Base-by-base conservation (phyloP, 35 echinoderm and acorn worm genomes). In the Nesometra sesokonis region DNA sequence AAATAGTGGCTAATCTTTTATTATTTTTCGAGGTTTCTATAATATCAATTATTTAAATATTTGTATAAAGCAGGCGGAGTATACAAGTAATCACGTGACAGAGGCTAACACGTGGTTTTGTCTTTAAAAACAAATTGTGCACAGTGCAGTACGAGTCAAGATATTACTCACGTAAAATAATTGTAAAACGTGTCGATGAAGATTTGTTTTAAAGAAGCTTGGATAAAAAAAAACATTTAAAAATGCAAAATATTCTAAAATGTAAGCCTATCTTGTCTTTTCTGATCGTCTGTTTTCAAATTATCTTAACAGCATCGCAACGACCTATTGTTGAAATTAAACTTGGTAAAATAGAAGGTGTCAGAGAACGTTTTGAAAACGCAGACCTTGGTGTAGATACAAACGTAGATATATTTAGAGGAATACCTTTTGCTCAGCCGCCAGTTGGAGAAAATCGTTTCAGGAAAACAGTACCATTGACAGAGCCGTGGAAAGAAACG, bases 371-470 rank as follows among this genome's bases (percentile, higher is more conserved):
- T 67, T 67, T 17, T 27, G 23, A 67, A 19, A 27, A 67, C 21
- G 9, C 23, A 27, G 52, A 67, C 23, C 52, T 67, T 27, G 52
- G 52, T 9, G 52, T 67, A 5, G 23, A 67, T 9, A 27, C 52
- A 67, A 67, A 11, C 9, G 0, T 67, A 27, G 52, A 90, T 80
- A 84, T 90, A 11, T 90, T 85, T 34, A 78, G 87, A 39, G 95
- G 95, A 4, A 90, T 97, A 38, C 95, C 95, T 0, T 97, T 91
- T 79, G 95, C 95, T 2, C 86, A 91, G 35, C 91, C 95, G 0
- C 89, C 89, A 0, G 57, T 76, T 77, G 93, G 93, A 33, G 32
- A 52, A 11, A 80, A 82, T 32, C 77, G 95, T 8, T 93, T 97
- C 77, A 85, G 47, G 23, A 84, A 80, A 19, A 86, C 95, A 3